Evolutionary conservation across 2,113 vertebrate genomes (phyloP).

Genomic region (Peromyscus californicus): DNA sequence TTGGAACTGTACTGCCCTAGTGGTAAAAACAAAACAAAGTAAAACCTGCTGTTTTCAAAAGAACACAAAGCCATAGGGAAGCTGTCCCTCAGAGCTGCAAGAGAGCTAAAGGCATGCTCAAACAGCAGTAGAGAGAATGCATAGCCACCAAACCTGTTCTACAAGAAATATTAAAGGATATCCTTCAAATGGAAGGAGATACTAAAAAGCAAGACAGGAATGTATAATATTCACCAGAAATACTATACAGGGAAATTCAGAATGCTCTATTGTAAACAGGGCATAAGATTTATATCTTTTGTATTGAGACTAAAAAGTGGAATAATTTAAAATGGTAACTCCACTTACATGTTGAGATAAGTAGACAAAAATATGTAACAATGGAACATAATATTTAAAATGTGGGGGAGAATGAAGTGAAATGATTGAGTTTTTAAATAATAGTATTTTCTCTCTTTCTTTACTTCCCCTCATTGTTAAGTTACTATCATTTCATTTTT

Average conservation of each 20-base stretch:
- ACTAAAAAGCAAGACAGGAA: neutral
- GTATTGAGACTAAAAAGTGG: neutral
- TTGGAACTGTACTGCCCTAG: neutral
- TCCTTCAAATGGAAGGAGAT: slow-evolving; percentile 4
- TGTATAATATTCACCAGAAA: neutral
- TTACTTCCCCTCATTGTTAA: neutral
- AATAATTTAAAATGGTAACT: neutral
- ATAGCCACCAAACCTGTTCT: neutral
- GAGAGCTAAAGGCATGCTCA: neutral
- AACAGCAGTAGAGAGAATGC: neutral
- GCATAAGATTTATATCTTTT: neutral
- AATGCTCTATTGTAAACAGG: neutral
- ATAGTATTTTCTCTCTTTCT: neutral
- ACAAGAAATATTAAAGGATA: neutral
- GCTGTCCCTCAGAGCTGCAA: neutral
- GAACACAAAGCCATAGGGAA: neutral
- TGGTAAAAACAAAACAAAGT: neutral
- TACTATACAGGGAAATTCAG: neutral
- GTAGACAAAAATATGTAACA: neutral
- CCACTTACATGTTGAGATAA: neutral
- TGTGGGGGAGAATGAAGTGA: neutral
- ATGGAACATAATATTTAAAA: neutral
- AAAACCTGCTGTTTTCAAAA: neutral
- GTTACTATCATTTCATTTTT: neutral
- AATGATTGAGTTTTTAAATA: neutral